A percentile compares a stretch with the other conserved stretches of the same genome.
Evolutionary conservation across 2,888 invertebrate genomes (phyloP).

Genomic region (Hirtodrosophila confusa): DNA sequence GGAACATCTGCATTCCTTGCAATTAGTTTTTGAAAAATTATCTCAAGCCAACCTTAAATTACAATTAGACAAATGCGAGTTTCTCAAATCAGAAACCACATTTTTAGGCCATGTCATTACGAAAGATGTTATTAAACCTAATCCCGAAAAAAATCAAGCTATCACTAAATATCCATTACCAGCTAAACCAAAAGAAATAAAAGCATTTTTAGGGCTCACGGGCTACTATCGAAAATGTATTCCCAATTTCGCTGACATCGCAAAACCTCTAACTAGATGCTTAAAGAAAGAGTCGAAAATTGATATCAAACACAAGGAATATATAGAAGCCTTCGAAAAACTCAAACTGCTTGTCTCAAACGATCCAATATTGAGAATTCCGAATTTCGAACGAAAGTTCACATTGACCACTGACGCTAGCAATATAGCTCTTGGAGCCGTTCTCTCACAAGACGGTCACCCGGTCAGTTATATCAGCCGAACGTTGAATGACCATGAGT

Average conservation of each 20-base stretch:
- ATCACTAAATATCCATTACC: conserved; percentile 2
- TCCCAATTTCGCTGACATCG: conserved; percentile 2
- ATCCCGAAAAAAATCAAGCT: conserved; percentile 9
- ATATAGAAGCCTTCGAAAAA: conserved; percentile 10
- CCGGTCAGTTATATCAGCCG: neutral
- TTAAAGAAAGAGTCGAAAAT: conserved; percentile 4
- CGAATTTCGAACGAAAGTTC: conserved; percentile 12
- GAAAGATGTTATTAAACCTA: conserved; percentile 4
- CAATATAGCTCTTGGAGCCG: neutral
- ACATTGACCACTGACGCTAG: conserved; percentile 8
- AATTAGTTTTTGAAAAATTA: conserved; percentile 13
- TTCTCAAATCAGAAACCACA: neutral
- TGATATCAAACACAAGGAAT: neutral
- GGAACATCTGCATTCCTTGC: conserved; percentile 13
- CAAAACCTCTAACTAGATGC: conserved; percentile 8
- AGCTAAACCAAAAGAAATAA: conserved; percentile 7
- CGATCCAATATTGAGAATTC: conserved; percentile 12
- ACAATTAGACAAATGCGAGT: conserved; percentile 13
- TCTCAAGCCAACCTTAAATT: conserved; percentile 14
- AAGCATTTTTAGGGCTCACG: conserved; percentile 1
- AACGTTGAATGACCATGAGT: neutral
- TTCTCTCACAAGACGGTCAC: no score
- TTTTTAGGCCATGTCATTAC: conserved; percentile 14
- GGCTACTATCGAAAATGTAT: conserved; percentile 9
- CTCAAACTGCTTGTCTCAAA: conserved; percentile 9